Base-by-base conservation (phyloP, 1,140 invertebrate genomes). In the Bombus waltoni region DNA sequence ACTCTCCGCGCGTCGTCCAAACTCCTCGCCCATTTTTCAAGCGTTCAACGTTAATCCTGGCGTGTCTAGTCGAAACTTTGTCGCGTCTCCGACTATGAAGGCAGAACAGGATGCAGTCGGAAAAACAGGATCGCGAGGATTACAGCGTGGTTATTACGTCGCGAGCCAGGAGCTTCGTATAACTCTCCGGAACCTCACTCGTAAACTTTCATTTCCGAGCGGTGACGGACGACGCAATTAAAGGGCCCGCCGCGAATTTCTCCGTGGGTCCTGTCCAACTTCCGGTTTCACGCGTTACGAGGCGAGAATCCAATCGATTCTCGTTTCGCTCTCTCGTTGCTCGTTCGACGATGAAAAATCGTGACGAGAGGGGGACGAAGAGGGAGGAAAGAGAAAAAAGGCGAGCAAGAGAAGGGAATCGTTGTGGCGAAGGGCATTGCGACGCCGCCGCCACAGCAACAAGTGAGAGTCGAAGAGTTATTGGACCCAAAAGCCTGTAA, bases 401-500 rank as follows among this genome's bases (percentile, higher is more conserved):
- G 0, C 32, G 4, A 38, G 18, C 1, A 65, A 44, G 6, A 44
- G 42, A 42, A 57, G 65, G 35, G 62, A 83, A 83, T 68, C 72
- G 73, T 42, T 53, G 53, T 15, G 28, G 72, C 72, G 65, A 76
- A 83, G 72, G 72, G 59, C 74, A 75, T 75, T 72, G 72, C 57
- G 74, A 47, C 22, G 72, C 72, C 57, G 71, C 59, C 47, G 35
- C 28, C 35, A 35, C 77, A 85, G 83, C 83, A 85, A 85, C 83
- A 85, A 85, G 83, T 85, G 83, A 85, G 83, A 85, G 83, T 42
- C 38, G 83, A 84, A 80, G 83, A 80, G 83, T 72, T 85, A 80
- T 85, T 85, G 83, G 83, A 85, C 83, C 83, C 83, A 85, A 85
- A 85, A 85, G 83, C 68, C 68, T 85, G 83, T 80, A 85, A 85